phyloP scores from a whole-genome alignment of 2,797 vertebrate genomes.

The Lindbergichthys nudifrons region DNA sequence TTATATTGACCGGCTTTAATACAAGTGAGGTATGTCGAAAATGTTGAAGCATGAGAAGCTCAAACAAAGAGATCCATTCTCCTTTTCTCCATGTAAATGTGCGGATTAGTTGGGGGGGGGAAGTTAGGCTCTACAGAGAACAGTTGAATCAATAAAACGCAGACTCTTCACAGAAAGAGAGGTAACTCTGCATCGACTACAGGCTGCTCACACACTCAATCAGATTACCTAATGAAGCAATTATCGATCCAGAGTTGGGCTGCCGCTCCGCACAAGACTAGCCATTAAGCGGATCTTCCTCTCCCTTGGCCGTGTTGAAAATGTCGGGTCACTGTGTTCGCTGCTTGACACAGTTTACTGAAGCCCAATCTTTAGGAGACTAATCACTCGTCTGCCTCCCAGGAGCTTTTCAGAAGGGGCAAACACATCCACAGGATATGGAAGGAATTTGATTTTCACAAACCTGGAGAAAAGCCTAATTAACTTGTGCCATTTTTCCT shows the following conservation, averaged over 20 bases:
- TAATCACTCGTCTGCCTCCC: constrained; percentile 66
- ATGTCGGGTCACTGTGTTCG: constrained; percentile 79
- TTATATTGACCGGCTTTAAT: constrained; percentile 60
- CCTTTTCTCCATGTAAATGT: constrained; percentile 69
- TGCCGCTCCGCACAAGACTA: constrained; percentile 68
- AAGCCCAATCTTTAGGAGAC: constrained; percentile 57
- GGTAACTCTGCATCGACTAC: constrained; percentile 76
- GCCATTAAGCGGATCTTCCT: constrained; percentile 80
- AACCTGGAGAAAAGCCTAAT: constrained; percentile 50
- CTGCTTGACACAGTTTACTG: constrained; percentile 72
- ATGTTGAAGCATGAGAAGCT: constrained; percentile 49
- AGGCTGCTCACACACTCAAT: constrained; percentile 78
- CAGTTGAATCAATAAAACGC: constrained; percentile 77
- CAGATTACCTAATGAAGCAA: constrained; percentile 87
- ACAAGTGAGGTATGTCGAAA: constrained; percentile 46
- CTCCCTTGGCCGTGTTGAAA: constrained; percentile 71
- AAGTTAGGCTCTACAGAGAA: constrained; percentile 74
- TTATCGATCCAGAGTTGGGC: constrained; percentile 76
- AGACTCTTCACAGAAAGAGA: constrained; percentile 75
- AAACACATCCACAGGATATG: constrained; percentile 23
- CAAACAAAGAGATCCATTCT: constrained; percentile 71
- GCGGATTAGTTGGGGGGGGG: constrained; percentile 68
- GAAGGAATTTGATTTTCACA: constrained; percentile 56
- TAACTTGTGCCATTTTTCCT: constrained; percentile 41
- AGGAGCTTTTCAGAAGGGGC: constrained; percentile 42